phyloP scores from a whole-genome alignment of 1,140 invertebrate genomes.

The Aphaenogaster rudis region DNA sequence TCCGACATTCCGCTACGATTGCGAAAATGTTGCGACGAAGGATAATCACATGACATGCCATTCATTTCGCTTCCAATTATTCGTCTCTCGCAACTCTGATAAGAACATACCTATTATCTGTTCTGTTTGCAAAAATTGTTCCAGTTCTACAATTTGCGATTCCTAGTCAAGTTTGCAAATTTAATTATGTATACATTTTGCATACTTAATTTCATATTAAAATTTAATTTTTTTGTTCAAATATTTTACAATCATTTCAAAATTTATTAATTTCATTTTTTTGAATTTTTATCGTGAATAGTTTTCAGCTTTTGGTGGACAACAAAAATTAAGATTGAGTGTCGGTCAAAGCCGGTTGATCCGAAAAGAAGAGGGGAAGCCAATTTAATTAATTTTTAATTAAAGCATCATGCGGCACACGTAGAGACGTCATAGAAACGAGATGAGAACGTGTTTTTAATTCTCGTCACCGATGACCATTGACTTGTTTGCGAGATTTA shows the following conservation, averaged over 20 bases:
- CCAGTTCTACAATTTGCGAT: not conserved
- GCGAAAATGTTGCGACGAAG: constrained; percentile 10
- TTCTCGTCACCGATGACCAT: not conserved
- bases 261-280: constrained; percentile 14
- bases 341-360: constrained; percentile 20
- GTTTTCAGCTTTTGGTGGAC: not conserved
- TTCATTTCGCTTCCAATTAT: constrained; percentile 7
- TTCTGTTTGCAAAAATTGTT: constrained; percentile 18
- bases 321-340: not conserved
- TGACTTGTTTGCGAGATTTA: constrained; percentile 18
- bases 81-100: not conserved
- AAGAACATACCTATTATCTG: not conserved
- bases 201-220: not conserved
- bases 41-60: constrained; percentile 7
- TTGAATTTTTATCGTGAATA: not conserved
- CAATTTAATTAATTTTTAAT: constrained; percentile 58
- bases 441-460: constrained; percentile 20
- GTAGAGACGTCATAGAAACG: not conserved
- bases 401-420: constrained; percentile 25
- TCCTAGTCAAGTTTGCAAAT: not conserved
- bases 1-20: constrained; percentile 13
- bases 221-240: constrained; percentile 26
- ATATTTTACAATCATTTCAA: not conserved
- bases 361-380: constrained; percentile 6
- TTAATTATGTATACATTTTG: not conserved